Conservation (phyloP, 1,140 invertebrate genomes). For the Cotesia vestalis region DNA sequence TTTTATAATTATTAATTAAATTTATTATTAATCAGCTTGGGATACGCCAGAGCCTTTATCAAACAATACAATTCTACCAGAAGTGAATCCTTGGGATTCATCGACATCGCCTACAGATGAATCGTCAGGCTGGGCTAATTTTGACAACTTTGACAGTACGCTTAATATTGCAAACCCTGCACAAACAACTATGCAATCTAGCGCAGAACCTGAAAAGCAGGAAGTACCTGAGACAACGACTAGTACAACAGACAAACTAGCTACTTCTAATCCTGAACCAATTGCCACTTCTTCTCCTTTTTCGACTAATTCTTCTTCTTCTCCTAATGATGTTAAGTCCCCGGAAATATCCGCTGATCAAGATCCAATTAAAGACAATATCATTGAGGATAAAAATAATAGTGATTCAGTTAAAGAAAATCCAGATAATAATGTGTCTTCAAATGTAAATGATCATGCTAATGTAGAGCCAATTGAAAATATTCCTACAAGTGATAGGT, state of each 20-base stretch:
- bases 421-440: conserved; percentile 1
- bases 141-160: conserved; percentile 56
- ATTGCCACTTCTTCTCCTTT: too few relatives aligned
- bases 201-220: background rate
- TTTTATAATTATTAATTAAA: background rate
- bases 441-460: background rate
- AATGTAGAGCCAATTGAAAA: conserved; percentile 10
- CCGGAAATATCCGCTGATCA: background rate
- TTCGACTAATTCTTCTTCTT: too few relatives aligned
- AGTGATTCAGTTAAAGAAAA: background rate
- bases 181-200: background rate
- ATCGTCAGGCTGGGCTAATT: conserved; percentile 58
- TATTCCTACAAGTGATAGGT: background rate
- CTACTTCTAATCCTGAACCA: background rate
- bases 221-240: conserved; percentile 27
- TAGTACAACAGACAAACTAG: conserved; percentile 9
- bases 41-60: conserved; percentile 46
- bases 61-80: conserved; percentile 41
- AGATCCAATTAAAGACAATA: background rate
- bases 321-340: too few relatives aligned
- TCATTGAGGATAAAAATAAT: background rate
- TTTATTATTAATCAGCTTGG: conserved; percentile 47
- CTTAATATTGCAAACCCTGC: conserved; percentile 38
- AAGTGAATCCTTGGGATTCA: conserved; percentile 56
- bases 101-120: conserved; percentile 47